Evolutionary conservation across 1,140 invertebrate genomes (phyloP), one percentile per base, ranked within the genome.

Genomic region (Drosophila ironensis): DNA sequence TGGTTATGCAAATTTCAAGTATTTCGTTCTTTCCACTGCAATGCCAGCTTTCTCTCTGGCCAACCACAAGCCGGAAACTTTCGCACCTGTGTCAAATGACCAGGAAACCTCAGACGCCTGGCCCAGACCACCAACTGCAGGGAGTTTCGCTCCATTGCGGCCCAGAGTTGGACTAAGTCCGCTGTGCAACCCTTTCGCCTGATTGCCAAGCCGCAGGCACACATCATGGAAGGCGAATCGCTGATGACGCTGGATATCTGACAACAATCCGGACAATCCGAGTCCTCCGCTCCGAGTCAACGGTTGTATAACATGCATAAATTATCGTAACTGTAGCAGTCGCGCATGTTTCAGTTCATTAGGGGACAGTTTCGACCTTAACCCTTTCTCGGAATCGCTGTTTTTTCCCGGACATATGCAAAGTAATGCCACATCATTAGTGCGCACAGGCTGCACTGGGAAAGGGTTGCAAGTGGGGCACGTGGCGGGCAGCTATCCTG

Each of bases 341-440:
- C 69, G 41, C 59, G 72, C 46, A 59, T 73, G 82, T 66, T 78
- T 82, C 78, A 84, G 46, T 84, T 77, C 78, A 82, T 84, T 82
- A 84, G 72, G 37, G 59, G 57, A 24, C 40, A 37, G 42, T 52
- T 50, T 16, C 51, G 52, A 46, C 50, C 44, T 59, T 78, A 86
- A 86, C 80, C 80, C 80, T 72, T 78, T 33, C 12, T 5, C 30
- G 8, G n/a, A 16, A n/a, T 0, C 27, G 8, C 16, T 17, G n/a
- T n/a, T 22, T 11, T n/a, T 19, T 27, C 30, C 38, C 28, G 22
- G 20, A 4, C 78, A 84, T 84, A 84, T 84, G 78, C 78, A 84
- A 84, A 63, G 78, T 84, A 86, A 78, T 84, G 80, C 60, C 69
- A 48, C 78, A 78, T 84, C 78, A 84, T 84, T 84, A 84, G 78